Evolutionary conservation across 2,113 vertebrate genomes (phyloP), one percentile per base, ranked within the genome.

Genomic region (Lanius collurio): DNA sequence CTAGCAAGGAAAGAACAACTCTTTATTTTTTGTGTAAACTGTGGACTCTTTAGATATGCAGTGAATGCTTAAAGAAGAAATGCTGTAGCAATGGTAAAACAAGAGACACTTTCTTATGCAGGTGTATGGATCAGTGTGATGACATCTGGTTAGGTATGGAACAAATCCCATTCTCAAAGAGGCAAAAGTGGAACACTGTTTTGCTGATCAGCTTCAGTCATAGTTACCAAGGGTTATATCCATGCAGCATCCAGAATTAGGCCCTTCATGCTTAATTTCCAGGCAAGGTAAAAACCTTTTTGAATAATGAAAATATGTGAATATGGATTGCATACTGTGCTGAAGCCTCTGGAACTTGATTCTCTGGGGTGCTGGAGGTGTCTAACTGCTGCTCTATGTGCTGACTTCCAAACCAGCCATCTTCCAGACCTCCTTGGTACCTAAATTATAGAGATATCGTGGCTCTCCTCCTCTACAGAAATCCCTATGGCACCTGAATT

Each of bases 401-500:
- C 59, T 67, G 47, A 86, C 63, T 89, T 95, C 41, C 53, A 88
- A 70, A 87, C 63, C 33, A 81, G 13, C n/a, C 46, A 69, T 62
- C 79, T 59, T 86, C 50, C 79, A 92, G 56, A 74, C 68, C 71
- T 83, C 35, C 42, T 70, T 14, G 33, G 68, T 75, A 78, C 42
- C 79, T 83, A 86, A 94, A 94, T 80, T 86, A 77, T 65, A 88
- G 2, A 71, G 92, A 60, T 49, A 63, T 13, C 28, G 1, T 23
- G 49, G 42, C 68, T 90, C 55, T 74, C 18, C 78, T 69, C 41
- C 42, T n/a, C 30, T 59, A 42, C 76, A 75, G 64, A 83, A 92
- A 90, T 94, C 64, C 68, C 73, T 12, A 15, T n/a, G 80, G 76
- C 73, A 96, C 64, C 71, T 81, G 83, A 94, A 92, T 94, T 90